phyloP scores from a whole-genome alignment of 1,140 invertebrate genomes.

The Apis laboriosa region DNA sequence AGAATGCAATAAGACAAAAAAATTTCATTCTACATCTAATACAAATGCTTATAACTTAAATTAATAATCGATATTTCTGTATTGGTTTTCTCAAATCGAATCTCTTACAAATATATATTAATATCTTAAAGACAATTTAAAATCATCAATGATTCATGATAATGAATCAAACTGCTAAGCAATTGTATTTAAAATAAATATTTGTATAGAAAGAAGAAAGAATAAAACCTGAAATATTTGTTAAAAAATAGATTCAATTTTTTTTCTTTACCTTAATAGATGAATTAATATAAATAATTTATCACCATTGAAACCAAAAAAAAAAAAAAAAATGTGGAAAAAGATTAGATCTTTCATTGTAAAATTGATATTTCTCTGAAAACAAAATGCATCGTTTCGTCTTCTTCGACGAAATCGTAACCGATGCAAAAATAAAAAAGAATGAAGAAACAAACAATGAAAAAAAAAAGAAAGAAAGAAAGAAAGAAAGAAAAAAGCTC shows the following conservation, averaged over 20 bases:
- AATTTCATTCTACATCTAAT: too few species aligned
- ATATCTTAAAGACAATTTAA: background rate
- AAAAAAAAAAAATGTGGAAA: rapidly evolving
- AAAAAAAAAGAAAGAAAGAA: background rate
- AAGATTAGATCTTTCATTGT: background rate
- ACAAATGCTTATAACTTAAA: too few species aligned
- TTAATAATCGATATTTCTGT: too few species aligned
- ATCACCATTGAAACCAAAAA: too few species aligned
- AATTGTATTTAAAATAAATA: background rate
- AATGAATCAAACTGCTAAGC: background rate
- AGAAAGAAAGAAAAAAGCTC: background rate
- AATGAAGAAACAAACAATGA: background rate
- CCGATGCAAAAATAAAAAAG: background rate
- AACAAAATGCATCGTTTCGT: background rate
- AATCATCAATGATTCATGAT: background rate
- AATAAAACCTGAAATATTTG: background rate
- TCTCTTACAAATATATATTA: too few species aligned
- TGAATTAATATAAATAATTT: background rate
- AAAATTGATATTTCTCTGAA: background rate
- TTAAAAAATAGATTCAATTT: background rate
- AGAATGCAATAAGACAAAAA: too few species aligned
- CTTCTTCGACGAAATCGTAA: background rate
- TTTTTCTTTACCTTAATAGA: background rate
- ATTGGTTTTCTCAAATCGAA: too few species aligned
- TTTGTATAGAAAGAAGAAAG: background rate